Conservation (phyloP, 2,797 vertebrate genomes). For the Limnodromus scolopaceus region DNA sequence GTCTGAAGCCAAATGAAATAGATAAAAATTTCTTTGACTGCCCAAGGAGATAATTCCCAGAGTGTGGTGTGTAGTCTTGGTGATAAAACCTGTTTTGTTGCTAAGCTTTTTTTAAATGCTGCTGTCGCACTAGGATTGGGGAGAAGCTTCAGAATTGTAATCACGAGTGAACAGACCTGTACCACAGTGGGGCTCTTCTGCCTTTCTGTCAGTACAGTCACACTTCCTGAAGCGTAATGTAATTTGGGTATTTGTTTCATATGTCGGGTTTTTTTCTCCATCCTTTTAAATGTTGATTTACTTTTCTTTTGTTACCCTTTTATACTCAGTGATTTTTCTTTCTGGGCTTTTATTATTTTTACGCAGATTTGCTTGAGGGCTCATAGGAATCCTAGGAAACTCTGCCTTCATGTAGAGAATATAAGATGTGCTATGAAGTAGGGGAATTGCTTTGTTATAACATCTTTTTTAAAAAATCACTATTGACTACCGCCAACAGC, state of each 20-base stretch:
- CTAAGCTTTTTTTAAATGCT: neutral
- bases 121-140: neutral
- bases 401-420: neutral
- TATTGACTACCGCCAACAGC: neutral
- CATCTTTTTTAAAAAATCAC: neutral
- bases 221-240: neutral
- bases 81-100: constrained; percentile 22
- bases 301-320: neutral
- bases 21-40: neutral
- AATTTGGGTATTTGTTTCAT: neutral
- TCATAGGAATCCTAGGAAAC: neutral
- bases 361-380: neutral
- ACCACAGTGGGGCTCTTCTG: neutral
- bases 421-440: neutral
- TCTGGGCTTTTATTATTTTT: neutral
- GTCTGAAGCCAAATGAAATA: neutral
- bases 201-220: neutral
- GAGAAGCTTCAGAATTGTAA: neutral
- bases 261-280: neutral
- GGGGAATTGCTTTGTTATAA: neutral
- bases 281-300: neutral
- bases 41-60: neutral
- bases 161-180: neutral
- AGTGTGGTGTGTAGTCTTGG: neutral
- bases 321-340: neutral